These are phyloP conservation scores for Eupristina koningsbergeri DNA, from an alignment of 1,140 invertebrate genomes.

Conservation along the genomic window DNA sequence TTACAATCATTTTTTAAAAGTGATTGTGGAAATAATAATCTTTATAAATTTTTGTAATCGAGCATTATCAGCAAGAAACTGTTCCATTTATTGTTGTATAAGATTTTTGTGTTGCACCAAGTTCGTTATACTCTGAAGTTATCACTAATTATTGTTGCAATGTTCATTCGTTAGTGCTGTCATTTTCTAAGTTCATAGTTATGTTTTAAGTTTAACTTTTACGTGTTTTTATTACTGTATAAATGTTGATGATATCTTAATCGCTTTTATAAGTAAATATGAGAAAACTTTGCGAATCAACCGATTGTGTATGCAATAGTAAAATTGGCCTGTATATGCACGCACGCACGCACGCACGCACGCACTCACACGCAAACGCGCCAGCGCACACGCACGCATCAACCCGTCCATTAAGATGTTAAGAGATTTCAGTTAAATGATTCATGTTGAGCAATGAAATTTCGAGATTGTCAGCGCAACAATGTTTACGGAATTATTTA, in stretches of 20 bases:
- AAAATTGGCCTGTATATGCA: too few species aligned
- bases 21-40: background rate
- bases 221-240: slow-evolving; percentile 8
- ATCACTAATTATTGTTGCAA: slow-evolving; percentile 3
- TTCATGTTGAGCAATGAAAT: too few species aligned
- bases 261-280: background rate
- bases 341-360: too few species aligned
- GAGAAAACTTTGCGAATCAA: background rate
- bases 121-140: slow-evolving; percentile 35
- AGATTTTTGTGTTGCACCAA: background rate
- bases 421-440: too few species aligned
- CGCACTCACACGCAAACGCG: too few species aligned
- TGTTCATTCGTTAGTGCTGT: background rate
- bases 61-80: background rate
- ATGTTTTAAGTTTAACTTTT: background rate
- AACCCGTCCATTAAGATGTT: too few species aligned
- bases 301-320: background rate
- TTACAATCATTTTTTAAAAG: too few species aligned
- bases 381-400: too few species aligned
- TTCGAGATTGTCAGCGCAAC: too few species aligned
- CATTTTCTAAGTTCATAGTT: slow-evolving; percentile 1
- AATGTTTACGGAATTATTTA: too few species aligned
- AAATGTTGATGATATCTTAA: background rate
- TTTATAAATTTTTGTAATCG: too few species aligned
- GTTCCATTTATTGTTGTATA: background rate